Evolutionary conservation across 1,140 invertebrate genomes (phyloP), one percentile per base, ranked within the genome.

Genomic region (Phocides pigmalion): DNA sequence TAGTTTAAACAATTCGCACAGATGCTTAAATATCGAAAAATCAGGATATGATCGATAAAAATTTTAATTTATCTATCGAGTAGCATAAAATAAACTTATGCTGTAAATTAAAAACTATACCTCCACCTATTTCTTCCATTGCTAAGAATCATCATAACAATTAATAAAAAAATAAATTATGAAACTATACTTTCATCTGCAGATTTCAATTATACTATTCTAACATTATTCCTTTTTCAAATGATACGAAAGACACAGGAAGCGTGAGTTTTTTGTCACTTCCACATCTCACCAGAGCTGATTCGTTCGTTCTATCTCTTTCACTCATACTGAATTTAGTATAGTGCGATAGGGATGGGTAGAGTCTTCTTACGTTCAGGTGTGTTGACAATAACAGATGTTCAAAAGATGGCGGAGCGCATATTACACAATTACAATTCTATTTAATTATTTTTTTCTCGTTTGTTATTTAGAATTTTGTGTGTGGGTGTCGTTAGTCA

Each of bases 161-260:
- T 4, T 4, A 28, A 3, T 28, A 28, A 28, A 6, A 8, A 11
- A 47, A 9, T 37, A 11, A 11, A 42, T 25, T 22, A 41, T 56
- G 8, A 37, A 28, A 54, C 20, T 19, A 19, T 32, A 47, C 14
- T 51, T 62, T 56, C 39, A 65, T 88, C 76, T 84, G 8, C 2
- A 14, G 17, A 41, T 28, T 39, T 47, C 44, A 19, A 49, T 37
- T 79, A 72, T 86, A 81, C 87, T 86, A 67, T 62, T 51, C 67
- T 65, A 84, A 66, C 81, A 81, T 86, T 87, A 91, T 87, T 88
- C 81, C 83, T 87, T 87, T 88, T 90, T 87, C 84, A 87, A 89
- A 90, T 90, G 84, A 89, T 91, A 89, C 83, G 78, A 91, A 89
- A 91, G 87, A 89, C 88, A 91, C 88, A 91, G 88, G 87, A 91